A percentile compares a stretch with the other conserved stretches of the same genome.
These are phyloP conservation scores for Microtus oregoni DNA, from an alignment of 2,113 vertebrate genomes.

Conservation along the genomic window DNA sequence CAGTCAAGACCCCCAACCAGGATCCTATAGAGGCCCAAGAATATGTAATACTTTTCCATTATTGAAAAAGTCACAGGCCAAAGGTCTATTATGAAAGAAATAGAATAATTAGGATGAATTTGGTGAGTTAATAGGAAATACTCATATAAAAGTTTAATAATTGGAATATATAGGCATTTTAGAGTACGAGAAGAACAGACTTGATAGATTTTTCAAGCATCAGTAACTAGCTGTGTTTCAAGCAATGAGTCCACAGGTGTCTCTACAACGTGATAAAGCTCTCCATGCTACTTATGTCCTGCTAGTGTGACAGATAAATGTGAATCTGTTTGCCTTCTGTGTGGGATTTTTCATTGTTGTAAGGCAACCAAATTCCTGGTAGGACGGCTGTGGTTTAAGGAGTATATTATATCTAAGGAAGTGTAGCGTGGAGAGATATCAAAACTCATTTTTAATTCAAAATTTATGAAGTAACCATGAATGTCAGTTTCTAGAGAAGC, in stretches of 20 bases:
- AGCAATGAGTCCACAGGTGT: background rate
- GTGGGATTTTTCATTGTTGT: background rate
- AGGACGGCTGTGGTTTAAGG: background rate
- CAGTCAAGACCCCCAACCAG: background rate
- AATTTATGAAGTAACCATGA: background rate
- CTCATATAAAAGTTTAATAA: constrained; percentile 6
- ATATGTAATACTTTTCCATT: background rate
- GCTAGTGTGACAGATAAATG: background rate
- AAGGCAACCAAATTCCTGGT: background rate
- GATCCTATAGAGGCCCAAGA: too few species aligned
- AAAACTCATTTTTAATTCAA: constrained; percentile 1
- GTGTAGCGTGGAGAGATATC: background rate
- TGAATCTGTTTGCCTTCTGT: background rate
- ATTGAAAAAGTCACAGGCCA: constrained; percentile 13
- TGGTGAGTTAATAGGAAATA: background rate
- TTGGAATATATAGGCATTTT: background rate
- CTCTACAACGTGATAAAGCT: background rate
- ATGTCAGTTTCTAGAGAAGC: background rate
- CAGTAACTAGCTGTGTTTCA: background rate
- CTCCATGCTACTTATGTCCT: background rate
- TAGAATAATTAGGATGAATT: background rate
- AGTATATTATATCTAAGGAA: background rate
- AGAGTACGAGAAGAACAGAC: background rate
- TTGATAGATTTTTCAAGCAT: background rate
- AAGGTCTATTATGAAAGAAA: background rate